These are phyloP conservation scores for Melanotaenia duboulayi DNA, from an alignment of 2,113 vertebrate species.

Conservation along the genomic window DNA sequence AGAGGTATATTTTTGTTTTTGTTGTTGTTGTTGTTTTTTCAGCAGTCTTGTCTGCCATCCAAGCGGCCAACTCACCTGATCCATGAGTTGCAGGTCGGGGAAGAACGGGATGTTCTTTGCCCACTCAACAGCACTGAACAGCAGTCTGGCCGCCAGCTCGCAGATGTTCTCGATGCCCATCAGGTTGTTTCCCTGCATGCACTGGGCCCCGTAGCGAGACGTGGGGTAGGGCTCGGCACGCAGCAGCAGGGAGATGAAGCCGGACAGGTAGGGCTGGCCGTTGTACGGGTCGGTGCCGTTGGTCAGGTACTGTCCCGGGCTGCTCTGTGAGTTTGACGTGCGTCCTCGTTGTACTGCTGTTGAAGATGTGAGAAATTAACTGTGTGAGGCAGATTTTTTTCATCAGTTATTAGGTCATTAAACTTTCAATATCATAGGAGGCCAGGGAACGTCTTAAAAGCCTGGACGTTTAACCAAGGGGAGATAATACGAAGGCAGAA, in stretches of 20 bases:
- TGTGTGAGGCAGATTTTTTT: too few species aligned
- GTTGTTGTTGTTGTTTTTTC: too few species aligned
- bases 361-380: too few species aligned
- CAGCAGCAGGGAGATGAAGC: constrained; percentile 88
- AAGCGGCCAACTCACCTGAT: constrained; percentile 73
- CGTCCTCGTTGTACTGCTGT: constrained; percentile 89
- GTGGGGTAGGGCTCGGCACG: constrained; percentile 89
- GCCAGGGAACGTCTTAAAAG: constrained; percentile 14
- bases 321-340: constrained; percentile 84
- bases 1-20: too few species aligned
- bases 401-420: too few species aligned
- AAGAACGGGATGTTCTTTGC: constrained; percentile 92
- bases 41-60: too few species aligned
- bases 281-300: constrained; percentile 85
- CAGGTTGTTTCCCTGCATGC: constrained; percentile 88
- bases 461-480: constrained; percentile 9
- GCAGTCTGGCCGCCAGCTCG: constrained; percentile 87
- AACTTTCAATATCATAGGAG: too few species aligned
- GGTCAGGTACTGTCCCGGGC: constrained; percentile 85
- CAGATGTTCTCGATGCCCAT: constrained; percentile 92
- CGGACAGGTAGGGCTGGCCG: constrained; percentile 85
- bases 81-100: constrained; percentile 88
- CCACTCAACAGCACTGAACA: constrained; percentile 90
- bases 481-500: constrained; percentile 1
- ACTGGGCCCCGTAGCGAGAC: constrained; percentile 87